Conservation (phyloP, 1,140 invertebrate genomes). For the Cotesia vestalis region DNA sequence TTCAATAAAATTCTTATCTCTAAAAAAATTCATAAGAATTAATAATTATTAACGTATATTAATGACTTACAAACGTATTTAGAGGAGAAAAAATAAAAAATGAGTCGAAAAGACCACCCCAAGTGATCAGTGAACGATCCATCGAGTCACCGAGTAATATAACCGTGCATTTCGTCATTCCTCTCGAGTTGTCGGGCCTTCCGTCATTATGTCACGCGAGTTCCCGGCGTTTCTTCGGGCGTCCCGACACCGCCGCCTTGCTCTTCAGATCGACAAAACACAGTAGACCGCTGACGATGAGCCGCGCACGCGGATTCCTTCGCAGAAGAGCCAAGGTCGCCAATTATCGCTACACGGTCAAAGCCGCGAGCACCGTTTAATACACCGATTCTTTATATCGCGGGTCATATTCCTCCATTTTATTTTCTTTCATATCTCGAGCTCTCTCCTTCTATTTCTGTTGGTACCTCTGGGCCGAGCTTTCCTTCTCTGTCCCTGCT, state of each 20-base stretch:
- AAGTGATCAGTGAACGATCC: background rate
- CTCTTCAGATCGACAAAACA: constrained; percentile 22
- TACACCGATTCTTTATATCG: constrained; percentile 46
- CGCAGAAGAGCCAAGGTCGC: constrained; percentile 61
- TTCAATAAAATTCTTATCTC: too few species aligned
- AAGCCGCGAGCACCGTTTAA: constrained; percentile 49
- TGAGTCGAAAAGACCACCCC: constrained; percentile 22
- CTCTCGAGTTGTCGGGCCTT: constrained; percentile 28
- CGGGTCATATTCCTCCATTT: constrained; percentile 23
- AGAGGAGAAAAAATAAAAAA: background rate
- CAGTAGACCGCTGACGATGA: constrained; percentile 23
- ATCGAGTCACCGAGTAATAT: background rate
- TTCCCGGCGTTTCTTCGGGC: constrained; percentile 31
- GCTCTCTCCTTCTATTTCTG: constrained; percentile 1
- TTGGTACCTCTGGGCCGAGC: too few species aligned
- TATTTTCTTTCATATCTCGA: constrained; percentile 4
- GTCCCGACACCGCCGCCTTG: background rate
- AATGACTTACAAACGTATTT: background rate
- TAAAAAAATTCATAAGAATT: too few species aligned
- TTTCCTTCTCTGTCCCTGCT: background rate
- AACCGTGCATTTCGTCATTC: constrained; percentile 25
- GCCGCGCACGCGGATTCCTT: constrained; percentile 54
- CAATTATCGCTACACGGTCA: constrained; percentile 56
- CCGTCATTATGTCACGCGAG: constrained; percentile 37
- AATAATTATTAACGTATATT: too few species aligned